Percentiles rank a stretch among this genome's conserved stretches.
phyloP scores from a whole-genome alignment of 2,113 vertebrate genomes.

The Myotis lucifugus region DNA sequence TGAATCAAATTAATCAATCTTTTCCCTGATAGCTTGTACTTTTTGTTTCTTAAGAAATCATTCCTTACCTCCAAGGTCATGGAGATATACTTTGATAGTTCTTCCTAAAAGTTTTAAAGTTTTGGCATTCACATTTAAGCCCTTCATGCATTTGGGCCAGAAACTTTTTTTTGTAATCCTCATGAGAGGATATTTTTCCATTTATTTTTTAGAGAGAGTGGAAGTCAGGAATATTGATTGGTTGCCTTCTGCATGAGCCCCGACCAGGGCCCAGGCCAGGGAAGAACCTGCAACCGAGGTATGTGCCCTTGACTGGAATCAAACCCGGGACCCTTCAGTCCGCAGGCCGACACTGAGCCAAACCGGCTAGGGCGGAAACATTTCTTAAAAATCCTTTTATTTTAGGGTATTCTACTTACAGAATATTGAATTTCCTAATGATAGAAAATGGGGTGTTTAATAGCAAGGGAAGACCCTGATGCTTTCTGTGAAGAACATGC shows the following conservation, averaged over 20 bases:
- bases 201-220: too few species aligned
- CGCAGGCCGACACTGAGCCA: too few species aligned
- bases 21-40: background rate
- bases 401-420: background rate
- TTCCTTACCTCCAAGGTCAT: background rate
- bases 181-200: too few species aligned
- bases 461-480: background rate
- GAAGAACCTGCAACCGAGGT: too few species aligned
- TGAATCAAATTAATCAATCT: background rate
- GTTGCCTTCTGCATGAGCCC: too few species aligned
- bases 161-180: too few species aligned
- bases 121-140: background rate
- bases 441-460: background rate
- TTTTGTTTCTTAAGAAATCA: conserved; percentile 23
- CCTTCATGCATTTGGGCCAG: background rate
- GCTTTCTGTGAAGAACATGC: background rate
- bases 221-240: too few species aligned
- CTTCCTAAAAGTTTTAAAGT: background rate
- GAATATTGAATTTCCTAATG: background rate
- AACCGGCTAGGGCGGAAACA: background rate
- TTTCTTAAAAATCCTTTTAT: background rate
- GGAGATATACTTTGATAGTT: background rate
- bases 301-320: too few species aligned
- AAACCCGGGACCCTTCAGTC: too few species aligned
- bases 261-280: too few species aligned